These are phyloP conservation scores for Anoura caudifer DNA, from an alignment of 2,113 vertebrate species.

Conservation along the genomic window DNA sequence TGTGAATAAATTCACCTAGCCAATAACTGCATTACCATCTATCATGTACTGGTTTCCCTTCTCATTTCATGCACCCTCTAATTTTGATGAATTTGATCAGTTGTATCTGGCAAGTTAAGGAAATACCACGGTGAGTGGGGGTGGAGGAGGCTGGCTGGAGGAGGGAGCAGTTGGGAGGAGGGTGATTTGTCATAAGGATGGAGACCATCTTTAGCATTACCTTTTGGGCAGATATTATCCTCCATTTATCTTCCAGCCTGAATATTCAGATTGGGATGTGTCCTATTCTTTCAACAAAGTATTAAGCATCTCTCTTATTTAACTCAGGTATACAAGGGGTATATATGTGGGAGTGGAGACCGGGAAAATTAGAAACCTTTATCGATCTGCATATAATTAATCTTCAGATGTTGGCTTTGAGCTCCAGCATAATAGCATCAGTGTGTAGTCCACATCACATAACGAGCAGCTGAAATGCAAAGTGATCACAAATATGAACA, in stretches of 20 bases:
- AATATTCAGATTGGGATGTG: slow-evolving; percentile 83
- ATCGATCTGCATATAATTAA: slow-evolving; percentile 82
- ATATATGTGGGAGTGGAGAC: slow-evolving; percentile 71
- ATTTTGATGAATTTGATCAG: slow-evolving; percentile 71
- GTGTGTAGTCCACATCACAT: slow-evolving; percentile 70
- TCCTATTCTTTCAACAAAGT: slow-evolving; percentile 84
- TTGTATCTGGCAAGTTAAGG: slow-evolving; percentile 58
- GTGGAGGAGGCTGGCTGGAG: background rate
- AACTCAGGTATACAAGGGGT: slow-evolving; percentile 72
- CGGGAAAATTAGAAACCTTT: slow-evolving; percentile 79
- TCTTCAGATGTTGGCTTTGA: slow-evolving; percentile 81
- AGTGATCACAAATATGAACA: slow-evolving; percentile 72
- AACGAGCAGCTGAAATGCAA: slow-evolving; percentile 72
- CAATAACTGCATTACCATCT: slow-evolving; percentile 69
- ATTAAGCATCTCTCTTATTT: slow-evolving; percentile 85
- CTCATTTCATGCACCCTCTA: slow-evolving; percentile 39
- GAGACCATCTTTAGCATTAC: slow-evolving; percentile 78
- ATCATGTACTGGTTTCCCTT: slow-evolving; percentile 38
- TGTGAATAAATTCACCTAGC: slow-evolving; percentile 74
- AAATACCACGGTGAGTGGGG: slow-evolving; percentile 41
- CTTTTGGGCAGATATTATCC: slow-evolving; percentile 85
- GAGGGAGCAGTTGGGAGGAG: background rate
- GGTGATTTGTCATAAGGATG: slow-evolving; percentile 77
- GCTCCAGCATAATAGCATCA: slow-evolving; percentile 76
- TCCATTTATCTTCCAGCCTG: slow-evolving; percentile 82